Evolutionary conservation across 2,113 vertebrate species (phyloP).

Genomic region (Daphoenositta chrysoptera): DNA sequence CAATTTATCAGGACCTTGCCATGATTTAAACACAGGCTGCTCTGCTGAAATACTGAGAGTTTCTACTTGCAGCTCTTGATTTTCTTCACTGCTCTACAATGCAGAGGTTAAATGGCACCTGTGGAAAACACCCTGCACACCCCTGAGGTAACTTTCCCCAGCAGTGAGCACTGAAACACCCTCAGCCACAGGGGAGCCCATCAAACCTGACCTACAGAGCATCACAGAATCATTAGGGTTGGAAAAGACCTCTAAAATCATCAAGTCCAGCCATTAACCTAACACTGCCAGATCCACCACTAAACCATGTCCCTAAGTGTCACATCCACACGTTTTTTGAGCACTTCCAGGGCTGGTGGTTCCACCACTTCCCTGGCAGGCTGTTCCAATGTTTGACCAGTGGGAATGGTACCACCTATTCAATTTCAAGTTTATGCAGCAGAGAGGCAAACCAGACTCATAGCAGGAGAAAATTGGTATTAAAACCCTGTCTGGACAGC

Average conservation of each 20-base stretch:
- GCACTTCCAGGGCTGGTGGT: neutral
- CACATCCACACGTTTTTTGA: neutral
- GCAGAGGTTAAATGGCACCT: neutral
- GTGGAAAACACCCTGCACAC: neutral
- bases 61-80: neutral
- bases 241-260: neutral
- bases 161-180: neutral
- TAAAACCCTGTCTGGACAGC: neutral
- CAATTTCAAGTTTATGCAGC: neutral
- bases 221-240: neutral
- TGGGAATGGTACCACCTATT: accelerated
- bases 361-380: neutral
- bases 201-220: neutral
- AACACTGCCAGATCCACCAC: neutral
- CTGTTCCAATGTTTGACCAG: neutral
- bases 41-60: neutral
- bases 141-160: neutral
- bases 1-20: neutral
- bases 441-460: neutral
- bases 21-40: neutral
- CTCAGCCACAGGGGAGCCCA: neutral
- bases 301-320: neutral
- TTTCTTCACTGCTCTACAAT: neutral
- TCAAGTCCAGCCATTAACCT: neutral
- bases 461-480: neutral